Conservation (phyloP, 2,888 invertebrate genomes). For the Opisthograptis luteolata region DNA sequence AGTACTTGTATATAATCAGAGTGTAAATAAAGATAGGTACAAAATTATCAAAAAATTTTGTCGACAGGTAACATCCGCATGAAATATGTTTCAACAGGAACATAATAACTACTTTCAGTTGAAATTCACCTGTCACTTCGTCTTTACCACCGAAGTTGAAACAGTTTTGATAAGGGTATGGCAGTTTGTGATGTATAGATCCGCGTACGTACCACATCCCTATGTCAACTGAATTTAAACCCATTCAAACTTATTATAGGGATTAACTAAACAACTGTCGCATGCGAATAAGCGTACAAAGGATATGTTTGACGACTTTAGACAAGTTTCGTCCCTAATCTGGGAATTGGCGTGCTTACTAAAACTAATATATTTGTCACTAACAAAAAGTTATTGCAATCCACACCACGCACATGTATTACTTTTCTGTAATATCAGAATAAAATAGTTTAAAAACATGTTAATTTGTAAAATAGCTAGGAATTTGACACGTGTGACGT, state of each 20-base stretch:
- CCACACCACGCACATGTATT: too few relatives aligned
- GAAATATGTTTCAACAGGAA: conserved; percentile 5
- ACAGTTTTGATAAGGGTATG: conserved; percentile 62
- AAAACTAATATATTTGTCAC: not conserved
- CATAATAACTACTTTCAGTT: conserved; percentile 14
- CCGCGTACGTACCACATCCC: conserved; percentile 36
- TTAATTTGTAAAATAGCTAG: too few relatives aligned
- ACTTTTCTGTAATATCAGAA: too few relatives aligned
- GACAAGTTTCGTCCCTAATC: not conserved
- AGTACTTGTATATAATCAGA: too few relatives aligned
- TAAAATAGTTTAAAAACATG: too few relatives aligned
- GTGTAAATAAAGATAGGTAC: too few relatives aligned
- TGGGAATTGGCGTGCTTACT: not conserved
- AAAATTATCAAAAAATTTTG: too few relatives aligned
- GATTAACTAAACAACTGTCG: conserved; percentile 36
- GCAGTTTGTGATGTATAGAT: conserved; percentile 54
- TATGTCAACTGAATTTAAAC: conserved; percentile 38
- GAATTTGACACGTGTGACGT: too few relatives aligned
- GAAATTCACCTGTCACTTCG: conserved; percentile 45
- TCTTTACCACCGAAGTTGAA: conserved; percentile 51
- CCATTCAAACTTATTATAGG: conserved; percentile 39
- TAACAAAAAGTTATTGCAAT: too few relatives aligned
- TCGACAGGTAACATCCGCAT: not conserved
- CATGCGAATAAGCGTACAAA: conserved; percentile 19
- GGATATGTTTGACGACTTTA: conserved; percentile 16